A percentile compares a stretch with the other conserved stretches of the same genome.
Conservation (phyloP, 2,888 invertebrate species). For the Xanthostigma xanthostigma region DNA sequence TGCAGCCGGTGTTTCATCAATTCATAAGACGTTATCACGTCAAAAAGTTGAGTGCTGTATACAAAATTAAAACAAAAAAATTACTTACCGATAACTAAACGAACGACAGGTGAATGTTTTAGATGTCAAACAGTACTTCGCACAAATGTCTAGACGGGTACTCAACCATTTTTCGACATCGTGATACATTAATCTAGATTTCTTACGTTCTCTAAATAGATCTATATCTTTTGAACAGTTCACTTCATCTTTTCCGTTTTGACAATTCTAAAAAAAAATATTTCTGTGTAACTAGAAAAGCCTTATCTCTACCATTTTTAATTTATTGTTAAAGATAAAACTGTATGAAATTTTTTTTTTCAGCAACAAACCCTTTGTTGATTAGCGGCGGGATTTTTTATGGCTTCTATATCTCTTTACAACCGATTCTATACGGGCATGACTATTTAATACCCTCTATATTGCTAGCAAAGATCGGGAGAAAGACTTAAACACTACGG, state of each 20-base stretch:
- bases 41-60: no score
- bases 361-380: neutral
- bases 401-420: no score
- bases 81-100: constrained; percentile 38
- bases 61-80: neutral
- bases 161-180: constrained; percentile 40
- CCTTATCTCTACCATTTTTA: neutral
- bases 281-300: neutral
- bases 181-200: constrained; percentile 30
- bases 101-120: constrained; percentile 41
- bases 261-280: constrained; percentile 32
- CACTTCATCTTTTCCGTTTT: constrained; percentile 38
- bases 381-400: no score
- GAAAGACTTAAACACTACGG: no score
- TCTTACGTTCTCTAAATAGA: constrained; percentile 28
- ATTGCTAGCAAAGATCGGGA: no score
- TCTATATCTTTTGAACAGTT: constrained; percentile 31
- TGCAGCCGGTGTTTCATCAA: no score
- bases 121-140: constrained; percentile 35
- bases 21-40: no score
- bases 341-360: neutral
- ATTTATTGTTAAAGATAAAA: neutral
- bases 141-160: constrained; percentile 38
- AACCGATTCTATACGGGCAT: no score
- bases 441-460: no score